A percentile compares a stretch with the other conserved stretches of the same genome.
Evolutionary conservation across 2,888 invertebrate species (phyloP).

Genomic region (Pollenia labialis): DNA sequence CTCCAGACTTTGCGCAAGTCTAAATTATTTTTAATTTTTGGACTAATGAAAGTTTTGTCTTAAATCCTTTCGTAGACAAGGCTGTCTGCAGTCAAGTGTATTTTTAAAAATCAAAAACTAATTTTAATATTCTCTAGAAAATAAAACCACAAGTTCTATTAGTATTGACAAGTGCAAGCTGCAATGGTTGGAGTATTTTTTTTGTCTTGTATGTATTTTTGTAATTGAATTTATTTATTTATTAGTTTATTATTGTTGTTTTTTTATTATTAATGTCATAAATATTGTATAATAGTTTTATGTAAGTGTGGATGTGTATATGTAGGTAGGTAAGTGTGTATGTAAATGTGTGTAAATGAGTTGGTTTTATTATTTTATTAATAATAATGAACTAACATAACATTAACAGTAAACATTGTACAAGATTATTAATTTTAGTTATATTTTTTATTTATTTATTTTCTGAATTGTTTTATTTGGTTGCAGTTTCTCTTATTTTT

Average conservation of each 20-base stretch:
- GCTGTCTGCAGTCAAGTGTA: too few species aligned
- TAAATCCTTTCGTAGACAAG: too few species aligned
- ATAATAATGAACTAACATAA: slow-evolving; percentile 79
- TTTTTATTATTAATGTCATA: slow-evolving; percentile 37
- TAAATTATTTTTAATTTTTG: too few species aligned
- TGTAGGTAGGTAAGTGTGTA: not conserved
- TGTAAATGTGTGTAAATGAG: too few species aligned
- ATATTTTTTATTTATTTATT: slow-evolving; percentile 24
- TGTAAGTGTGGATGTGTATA: not conserved
- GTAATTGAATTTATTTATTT: slow-evolving; percentile 10
- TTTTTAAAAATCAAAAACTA: too few species aligned
- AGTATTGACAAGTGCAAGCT: slow-evolving; percentile 52
- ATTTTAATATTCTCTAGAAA: not conserved
- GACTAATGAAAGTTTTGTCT: too few species aligned
- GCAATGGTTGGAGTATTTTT: slow-evolving; percentile 48
- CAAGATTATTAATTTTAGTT: slow-evolving; percentile 63
- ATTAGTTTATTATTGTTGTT: slow-evolving; percentile 49
- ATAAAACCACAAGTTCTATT: slow-evolving; percentile 43
- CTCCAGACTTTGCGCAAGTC: too few species aligned
- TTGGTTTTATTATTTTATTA: slow-evolving; percentile 58
- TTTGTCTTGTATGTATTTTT: slow-evolving; percentile 15
- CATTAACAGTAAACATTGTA: slow-evolving; percentile 81
- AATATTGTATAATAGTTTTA: not conserved
- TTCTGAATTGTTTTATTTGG: not conserved
- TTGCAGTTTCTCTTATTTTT: not conserved